phyloP scores from a whole-genome alignment of 2,113 vertebrate genomes.

The Hydrochoerus hydrochaeris region DNA sequence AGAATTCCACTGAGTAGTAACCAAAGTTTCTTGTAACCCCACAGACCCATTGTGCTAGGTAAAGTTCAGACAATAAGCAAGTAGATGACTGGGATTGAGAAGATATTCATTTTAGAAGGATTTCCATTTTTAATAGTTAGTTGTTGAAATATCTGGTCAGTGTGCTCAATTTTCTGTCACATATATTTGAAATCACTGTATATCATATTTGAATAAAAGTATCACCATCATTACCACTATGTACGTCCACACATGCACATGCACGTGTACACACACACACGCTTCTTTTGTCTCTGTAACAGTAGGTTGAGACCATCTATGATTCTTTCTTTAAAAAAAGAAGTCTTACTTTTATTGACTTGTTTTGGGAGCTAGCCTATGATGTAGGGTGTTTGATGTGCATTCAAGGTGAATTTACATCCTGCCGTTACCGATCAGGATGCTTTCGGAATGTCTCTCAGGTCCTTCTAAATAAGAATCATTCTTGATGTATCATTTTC shows the following conservation, averaged over 20 bases:
- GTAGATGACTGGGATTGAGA: background rate
- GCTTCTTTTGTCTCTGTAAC: background rate
- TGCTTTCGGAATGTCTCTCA: background rate
- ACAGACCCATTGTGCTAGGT: background rate
- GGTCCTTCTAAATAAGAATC: background rate
- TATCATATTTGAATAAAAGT: background rate
- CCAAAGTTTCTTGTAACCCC: background rate
- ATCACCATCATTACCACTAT: background rate
- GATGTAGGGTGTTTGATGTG: background rate
- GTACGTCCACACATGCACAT: background rate
- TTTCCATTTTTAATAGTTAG: constrained; percentile 35
- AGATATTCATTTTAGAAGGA: background rate
- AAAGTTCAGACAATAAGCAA: constrained; percentile 19
- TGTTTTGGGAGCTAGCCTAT: background rate
- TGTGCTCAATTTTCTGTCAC: background rate
- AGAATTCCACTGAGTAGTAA: background rate
- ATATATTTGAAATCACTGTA: background rate
- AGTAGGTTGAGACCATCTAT: background rate
- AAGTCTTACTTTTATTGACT: background rate
- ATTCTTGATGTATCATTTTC: background rate
- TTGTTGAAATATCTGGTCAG: background rate
- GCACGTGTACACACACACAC: background rate
- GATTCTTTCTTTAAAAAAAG: background rate
- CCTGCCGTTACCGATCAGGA: background rate
- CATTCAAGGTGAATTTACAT: too few relatives aligned